Conservation (phyloP, 2,113 vertebrate genomes). For the Myotis yumanensis region DNA sequence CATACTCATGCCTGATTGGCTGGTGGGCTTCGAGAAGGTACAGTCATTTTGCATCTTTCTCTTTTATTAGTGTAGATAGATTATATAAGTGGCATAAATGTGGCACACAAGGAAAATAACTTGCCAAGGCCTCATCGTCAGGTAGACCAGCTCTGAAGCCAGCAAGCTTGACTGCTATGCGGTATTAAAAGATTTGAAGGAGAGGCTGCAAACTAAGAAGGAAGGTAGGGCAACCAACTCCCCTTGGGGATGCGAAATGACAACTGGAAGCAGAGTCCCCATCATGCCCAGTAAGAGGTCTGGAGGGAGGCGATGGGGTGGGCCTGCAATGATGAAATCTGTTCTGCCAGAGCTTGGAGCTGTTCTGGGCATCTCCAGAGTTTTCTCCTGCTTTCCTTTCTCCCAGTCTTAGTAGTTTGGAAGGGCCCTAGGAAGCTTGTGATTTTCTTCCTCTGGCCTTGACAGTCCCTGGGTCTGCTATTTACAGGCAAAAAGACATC, state of each 20-base stretch:
- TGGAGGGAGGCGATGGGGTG: background rate
- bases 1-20: no score
- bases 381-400: slow-evolving; percentile 53
- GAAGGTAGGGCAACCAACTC: background rate
- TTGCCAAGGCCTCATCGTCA: fast-evolving
- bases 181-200: background rate
- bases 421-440: slow-evolving; percentile 7
- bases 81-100: background rate
- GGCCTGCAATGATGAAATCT: background rate
- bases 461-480: slow-evolving; percentile 51
- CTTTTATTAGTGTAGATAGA: no score
- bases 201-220: background rate
- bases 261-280: background rate
- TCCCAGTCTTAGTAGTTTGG: slow-evolving; percentile 4
- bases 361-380: background rate
- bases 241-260: background rate
- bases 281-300: background rate
- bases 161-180: fast-evolving
- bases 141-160: background rate
- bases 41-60: no score
- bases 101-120: background rate
- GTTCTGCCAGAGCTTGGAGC: background rate
- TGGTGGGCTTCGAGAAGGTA: no score
- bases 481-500: slow-evolving; percentile 61
- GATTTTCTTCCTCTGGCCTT: slow-evolving; percentile 24